phyloP scores from a whole-genome alignment of 2,888 invertebrate species.

The Diaphora mendica region DNA sequence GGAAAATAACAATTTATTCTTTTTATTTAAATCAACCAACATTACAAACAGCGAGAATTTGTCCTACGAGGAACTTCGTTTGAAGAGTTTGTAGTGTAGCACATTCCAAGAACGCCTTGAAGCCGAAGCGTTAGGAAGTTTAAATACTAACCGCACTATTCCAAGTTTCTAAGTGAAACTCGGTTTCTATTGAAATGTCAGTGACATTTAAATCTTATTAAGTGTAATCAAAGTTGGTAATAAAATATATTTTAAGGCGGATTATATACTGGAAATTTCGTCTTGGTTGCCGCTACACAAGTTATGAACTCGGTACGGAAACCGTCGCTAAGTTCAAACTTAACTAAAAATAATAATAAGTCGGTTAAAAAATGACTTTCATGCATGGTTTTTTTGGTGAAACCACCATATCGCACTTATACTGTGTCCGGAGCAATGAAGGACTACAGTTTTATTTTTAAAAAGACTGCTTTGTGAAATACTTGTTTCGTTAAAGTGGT shows the following conservation, averaged over 20 bases:
- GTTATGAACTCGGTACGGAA: no score
- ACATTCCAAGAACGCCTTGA: slow-evolving; percentile 14
- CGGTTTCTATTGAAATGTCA: slow-evolving; percentile 3
- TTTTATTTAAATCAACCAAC: no score
- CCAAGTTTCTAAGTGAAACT: slow-evolving; percentile 13
- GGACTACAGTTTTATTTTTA: not conserved
- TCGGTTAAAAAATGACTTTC: no score
- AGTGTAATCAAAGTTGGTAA: not conserved
- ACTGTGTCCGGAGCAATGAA: not conserved
- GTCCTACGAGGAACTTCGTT: not conserved
- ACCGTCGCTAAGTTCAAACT: no score
- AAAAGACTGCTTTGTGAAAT: not conserved
- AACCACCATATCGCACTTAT: not conserved
- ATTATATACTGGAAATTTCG: no score
- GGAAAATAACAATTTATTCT: no score
- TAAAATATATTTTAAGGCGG: not conserved
- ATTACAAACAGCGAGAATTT: no score
- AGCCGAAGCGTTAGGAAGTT: slow-evolving; percentile 15
- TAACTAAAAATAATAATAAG: no score
- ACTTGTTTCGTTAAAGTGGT: not conserved
- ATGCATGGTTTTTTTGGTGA: no score
- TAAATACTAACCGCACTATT: slow-evolving; percentile 14
- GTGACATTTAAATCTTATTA: slow-evolving; percentile 10
- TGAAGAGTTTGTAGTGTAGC: not conserved
- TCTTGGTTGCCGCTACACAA: no score